These are phyloP conservation scores for Crotalus tigris DNA, from an alignment of 2,113 vertebrate genomes.

Conservation along the genomic window DNA sequence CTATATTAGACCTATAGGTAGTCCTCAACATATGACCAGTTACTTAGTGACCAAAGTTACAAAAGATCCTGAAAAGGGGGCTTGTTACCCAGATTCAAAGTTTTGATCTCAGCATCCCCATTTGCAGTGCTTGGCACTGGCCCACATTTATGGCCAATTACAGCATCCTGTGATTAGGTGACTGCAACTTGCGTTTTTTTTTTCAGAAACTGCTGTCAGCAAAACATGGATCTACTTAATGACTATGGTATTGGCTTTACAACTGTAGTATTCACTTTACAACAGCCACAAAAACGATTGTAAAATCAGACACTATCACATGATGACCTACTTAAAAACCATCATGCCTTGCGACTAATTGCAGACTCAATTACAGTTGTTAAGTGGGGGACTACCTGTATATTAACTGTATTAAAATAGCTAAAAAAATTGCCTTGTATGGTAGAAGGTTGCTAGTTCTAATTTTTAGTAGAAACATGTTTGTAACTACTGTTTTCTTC, in stretches of 20 bases:
- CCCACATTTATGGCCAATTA: not conserved
- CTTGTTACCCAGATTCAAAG: not conserved
- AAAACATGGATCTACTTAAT: not conserved
- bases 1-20: not conserved
- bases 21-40: not conserved
- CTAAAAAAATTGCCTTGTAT: not conserved
- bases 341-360: not conserved
- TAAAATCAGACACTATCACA: not conserved
- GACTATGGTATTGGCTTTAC: not conserved
- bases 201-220: not conserved
- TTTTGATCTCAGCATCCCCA: not conserved
- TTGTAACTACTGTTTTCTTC: not conserved
- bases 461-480: not conserved
- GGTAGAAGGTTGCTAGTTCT: not conserved
- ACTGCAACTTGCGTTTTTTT: not conserved
- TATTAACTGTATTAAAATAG: not conserved
- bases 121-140: not conserved
- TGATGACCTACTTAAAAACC: not conserved
- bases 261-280: not conserved
- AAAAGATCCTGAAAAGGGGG: not conserved
- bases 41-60: not conserved
- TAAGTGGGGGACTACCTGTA: not conserved
- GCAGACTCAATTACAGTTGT: not conserved
- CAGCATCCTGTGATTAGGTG: not conserved
- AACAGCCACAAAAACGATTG: not conserved